Percentiles rank a stretch among this genome's conserved stretches.
Conservation (phyloP, 1,140 invertebrate species). For the Aplysia californica region DNA sequence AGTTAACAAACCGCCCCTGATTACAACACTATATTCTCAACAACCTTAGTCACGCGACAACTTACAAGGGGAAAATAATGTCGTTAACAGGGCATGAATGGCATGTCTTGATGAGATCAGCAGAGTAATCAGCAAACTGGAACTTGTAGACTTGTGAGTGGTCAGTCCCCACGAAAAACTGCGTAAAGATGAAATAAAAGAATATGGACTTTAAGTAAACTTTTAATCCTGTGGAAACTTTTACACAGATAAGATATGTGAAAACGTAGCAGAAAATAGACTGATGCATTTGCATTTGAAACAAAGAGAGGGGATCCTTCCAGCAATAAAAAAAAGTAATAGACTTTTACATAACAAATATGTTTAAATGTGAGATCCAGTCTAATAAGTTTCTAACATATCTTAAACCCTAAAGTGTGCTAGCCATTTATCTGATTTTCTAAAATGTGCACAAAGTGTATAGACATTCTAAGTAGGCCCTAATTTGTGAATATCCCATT, state of each 20-base stretch:
- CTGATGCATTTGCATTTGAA: background rate
- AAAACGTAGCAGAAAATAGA: too few species aligned
- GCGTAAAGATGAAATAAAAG: conserved; percentile 38
- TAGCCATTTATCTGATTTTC: too few species aligned
- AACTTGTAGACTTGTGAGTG: conserved; percentile 86
- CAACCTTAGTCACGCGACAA: conserved; percentile 24
- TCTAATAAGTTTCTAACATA: too few species aligned
- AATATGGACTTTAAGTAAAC: background rate
- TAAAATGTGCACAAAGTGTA: too few species aligned
- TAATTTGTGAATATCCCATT: too few species aligned
- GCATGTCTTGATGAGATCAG: conserved; percentile 81
- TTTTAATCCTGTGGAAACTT: background rate
- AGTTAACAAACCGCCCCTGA: too few species aligned
- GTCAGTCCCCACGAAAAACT: conserved; percentile 77
- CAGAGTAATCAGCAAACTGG: conserved; percentile 75
- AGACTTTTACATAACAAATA: too few species aligned
- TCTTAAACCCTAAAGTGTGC: too few species aligned
- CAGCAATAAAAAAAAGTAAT: background rate
- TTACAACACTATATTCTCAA: too few species aligned
- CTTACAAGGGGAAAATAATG: conserved; percentile 85
- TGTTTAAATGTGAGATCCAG: too few species aligned
- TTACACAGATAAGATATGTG: background rate
- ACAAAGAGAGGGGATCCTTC: background rate
- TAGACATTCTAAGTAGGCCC: too few species aligned
- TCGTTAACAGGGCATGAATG: conserved; percentile 84